Conservation (phyloP, 2,888 invertebrate species). For the Rugalucina vietnamica region DNA sequence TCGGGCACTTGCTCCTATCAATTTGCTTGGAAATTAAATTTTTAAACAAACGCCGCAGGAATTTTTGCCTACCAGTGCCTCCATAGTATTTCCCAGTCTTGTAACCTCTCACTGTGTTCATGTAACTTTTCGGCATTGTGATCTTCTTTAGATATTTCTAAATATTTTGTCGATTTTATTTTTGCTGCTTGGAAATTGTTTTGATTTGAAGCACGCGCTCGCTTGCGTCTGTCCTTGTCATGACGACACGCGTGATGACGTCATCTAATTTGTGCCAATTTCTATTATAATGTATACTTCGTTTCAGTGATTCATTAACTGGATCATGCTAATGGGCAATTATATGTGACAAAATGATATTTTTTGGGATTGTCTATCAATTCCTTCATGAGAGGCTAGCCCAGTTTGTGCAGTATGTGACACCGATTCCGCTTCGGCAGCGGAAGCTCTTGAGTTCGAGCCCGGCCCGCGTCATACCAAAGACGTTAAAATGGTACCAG, state of each 20-base stretch:
- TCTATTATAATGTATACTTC: not conserved
- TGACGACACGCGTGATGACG: conserved; percentile 11
- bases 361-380: too few species aligned
- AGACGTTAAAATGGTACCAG: too few species aligned
- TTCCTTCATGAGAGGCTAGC: too few species aligned
- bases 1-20: conserved; percentile 53
- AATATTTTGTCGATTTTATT: not conserved
- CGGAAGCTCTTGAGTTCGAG: not conserved
- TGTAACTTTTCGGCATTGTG: conserved; percentile 75
- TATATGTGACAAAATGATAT: too few species aligned
- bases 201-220: not conserved
- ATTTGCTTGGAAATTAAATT: not conserved
- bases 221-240: not conserved
- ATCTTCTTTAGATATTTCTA: not conserved
- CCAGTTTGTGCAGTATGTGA: too few species aligned
- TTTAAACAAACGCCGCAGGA: not conserved
- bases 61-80: conserved; percentile 56
- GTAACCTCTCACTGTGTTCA: conserved; percentile 72
- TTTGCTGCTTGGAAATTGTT: not conserved
- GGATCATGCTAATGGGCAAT: too few species aligned
- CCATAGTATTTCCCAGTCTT: conserved; percentile 67
- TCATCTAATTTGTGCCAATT: conserved; percentile 1
- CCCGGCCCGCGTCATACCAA: not conserved
- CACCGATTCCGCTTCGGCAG: not conserved
- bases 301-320: too few species aligned